These are phyloP conservation scores for Amphiduros pacificus DNA, from an alignment of 2,888 invertebrate species.

Conservation along the genomic window DNA sequence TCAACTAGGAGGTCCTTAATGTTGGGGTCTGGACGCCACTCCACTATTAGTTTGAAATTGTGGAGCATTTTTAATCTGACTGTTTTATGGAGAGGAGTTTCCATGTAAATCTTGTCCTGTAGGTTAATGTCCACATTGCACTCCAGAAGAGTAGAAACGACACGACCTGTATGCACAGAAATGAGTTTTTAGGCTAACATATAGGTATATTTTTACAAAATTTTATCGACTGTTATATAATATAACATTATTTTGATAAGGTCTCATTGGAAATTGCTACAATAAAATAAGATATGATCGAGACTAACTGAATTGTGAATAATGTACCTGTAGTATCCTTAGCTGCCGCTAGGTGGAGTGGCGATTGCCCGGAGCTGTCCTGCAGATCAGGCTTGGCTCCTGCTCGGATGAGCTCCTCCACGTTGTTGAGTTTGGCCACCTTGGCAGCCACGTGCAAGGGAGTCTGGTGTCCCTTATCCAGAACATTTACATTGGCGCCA, in stretches of 20 bases:
- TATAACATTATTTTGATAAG: too few relatives aligned
- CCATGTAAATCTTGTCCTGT: conserved; percentile 9
- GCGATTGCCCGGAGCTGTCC: background rate
- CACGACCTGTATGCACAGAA: too few relatives aligned
- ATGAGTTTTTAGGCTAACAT: too few relatives aligned
- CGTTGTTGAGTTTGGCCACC: background rate
- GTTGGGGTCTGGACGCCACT: background rate
- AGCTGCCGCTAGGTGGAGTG: background rate
- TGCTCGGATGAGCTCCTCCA: background rate
- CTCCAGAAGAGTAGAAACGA: too few relatives aligned
- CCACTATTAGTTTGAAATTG: conserved; percentile 13
- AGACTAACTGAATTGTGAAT: too few relatives aligned
- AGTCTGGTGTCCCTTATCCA: background rate
- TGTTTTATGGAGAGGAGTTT: conserved; percentile 24
- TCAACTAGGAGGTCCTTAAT: conserved; percentile 1
- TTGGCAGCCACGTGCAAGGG: background rate
- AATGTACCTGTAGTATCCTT: conserved; percentile 2
- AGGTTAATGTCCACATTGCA: conserved; percentile 21
- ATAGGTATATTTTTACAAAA: too few relatives aligned
- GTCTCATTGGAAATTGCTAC: too few relatives aligned
- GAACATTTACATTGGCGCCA: background rate
- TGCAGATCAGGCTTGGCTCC: background rate
- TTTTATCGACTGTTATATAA: too few relatives aligned
- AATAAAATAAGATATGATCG: too few relatives aligned
- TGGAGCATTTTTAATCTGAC: conserved; percentile 16